A percentile compares a stretch with the other conserved stretches of the same genome.
Conservation (phyloP, 2,113 vertebrate species). For the Spilogale gracilis region DNA sequence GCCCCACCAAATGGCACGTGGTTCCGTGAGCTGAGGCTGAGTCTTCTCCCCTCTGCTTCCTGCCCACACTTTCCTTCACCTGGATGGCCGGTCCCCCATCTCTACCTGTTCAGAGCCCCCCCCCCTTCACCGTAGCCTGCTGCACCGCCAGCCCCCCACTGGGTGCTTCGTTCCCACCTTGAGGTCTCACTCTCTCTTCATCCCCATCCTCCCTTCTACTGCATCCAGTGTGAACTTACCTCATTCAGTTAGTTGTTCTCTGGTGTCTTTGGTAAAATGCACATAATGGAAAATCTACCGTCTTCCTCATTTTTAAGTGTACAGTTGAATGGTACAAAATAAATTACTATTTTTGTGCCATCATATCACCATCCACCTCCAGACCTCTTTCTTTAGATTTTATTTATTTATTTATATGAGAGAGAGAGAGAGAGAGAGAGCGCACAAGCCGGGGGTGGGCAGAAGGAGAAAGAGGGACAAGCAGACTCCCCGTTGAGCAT, state of each 20-base stretch:
- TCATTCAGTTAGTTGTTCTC: not conserved
- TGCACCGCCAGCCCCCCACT: too few relatives aligned
- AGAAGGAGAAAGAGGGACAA: not conserved
- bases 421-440: not conserved
- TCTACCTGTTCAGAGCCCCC: not conserved
- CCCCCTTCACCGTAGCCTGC: not conserved
- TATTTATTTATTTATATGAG: not conserved
- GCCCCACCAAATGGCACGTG: not conserved
- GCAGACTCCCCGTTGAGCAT: not conserved
- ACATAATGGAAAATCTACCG: too few relatives aligned
- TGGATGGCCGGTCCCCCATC: not conserved
- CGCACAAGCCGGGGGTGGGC: not conserved
- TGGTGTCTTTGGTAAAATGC: not conserved
- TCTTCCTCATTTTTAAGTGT: not conserved
- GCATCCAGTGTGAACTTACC: not conserved
- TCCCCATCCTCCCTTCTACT: not conserved
- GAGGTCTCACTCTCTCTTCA: not conserved
- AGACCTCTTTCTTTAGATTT: not conserved
- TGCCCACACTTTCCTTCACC: not conserved
- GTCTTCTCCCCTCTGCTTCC: not conserved
- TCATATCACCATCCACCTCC: fast-evolving
- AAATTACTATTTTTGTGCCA: not conserved
- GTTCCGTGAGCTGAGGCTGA: not conserved
- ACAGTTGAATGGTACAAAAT: not conserved
- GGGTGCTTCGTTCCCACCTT: not conserved